Conservation (phyloP, 2,113 vertebrate species). For the Gracilinanus agilis region DNA sequence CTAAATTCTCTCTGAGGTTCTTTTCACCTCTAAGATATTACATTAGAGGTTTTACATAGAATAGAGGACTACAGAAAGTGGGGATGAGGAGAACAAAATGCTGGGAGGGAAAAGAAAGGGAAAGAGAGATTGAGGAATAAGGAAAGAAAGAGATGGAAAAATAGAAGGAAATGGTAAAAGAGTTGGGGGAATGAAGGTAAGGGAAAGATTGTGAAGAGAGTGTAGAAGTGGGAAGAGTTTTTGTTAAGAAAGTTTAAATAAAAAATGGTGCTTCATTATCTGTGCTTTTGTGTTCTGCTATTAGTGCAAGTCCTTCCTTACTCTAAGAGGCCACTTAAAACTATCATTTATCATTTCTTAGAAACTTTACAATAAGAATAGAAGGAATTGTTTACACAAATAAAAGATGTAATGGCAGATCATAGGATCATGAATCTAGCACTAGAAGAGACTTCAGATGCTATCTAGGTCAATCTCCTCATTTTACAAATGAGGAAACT, state of each 20-base stretch:
- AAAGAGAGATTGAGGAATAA: not conserved
- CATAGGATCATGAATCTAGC: too few relatives aligned
- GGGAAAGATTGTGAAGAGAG: not conserved
- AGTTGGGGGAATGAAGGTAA: not conserved
- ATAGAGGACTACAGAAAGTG: not conserved
- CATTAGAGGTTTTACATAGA: not conserved
- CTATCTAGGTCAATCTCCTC: too few relatives aligned
- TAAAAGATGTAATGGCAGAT: too few relatives aligned
- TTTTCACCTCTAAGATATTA: not conserved
- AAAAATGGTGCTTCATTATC: not conserved
- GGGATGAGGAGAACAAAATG: not conserved
- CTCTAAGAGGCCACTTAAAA: not conserved
- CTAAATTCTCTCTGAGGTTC: not conserved
- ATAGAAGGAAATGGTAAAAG: not conserved
- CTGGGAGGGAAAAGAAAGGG: not conserved
- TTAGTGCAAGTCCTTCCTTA: not conserved
- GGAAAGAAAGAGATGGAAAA: not conserved
- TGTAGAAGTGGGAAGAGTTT: too few relatives aligned
- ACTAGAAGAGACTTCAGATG: too few relatives aligned
- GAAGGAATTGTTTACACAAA: not conserved
- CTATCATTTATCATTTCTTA: not conserved
- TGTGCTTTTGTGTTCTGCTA: not conserved
- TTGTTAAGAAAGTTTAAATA: not conserved
- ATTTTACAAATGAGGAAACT: too few relatives aligned
- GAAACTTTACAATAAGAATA: not conserved